Evolutionary conservation across 2,113 vertebrate genomes (phyloP), one percentile per base, ranked within the genome.

Genomic region (Hassar affinis): DNA sequence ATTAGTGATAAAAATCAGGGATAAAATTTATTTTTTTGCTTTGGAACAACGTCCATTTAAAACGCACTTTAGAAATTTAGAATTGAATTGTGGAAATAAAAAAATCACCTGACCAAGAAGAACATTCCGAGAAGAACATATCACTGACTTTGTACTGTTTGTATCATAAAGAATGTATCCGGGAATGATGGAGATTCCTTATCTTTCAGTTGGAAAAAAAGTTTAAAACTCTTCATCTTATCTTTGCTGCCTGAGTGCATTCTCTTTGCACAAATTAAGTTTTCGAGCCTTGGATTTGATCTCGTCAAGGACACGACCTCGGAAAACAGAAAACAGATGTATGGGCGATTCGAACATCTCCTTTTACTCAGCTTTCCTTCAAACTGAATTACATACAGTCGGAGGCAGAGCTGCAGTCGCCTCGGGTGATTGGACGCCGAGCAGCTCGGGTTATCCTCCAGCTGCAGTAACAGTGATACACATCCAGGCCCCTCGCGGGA

Each of bases 401-500:
- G 62, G 75, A 78, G 75, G n/a, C 56, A 38, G 75, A 76, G 45
- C 25, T 38, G 59, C 75, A 78, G 82, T 22, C n/a, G 81, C 52
- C 69, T 72, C 51, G 25, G 51, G 61, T n/a, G 22, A n/a, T 11
- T 18, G 38, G 49, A 38, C 78, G 62, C 38, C 59, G 69, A 2
- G 38, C 45, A 17, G 47, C 62, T 66, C 42, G 45, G 27, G 64
- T 85, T 69, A 57, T 78, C 38, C 84, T 69, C 27, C 79, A 57
- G 33, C 61, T 42, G 79, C 56, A 25, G 57, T 59, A 74, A 54
- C 49, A 30, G 54, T 61, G 85, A 82, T 78, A 61, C 62, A 81
- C 88, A 81, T 83, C 56, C 49, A 9, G 27, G 82, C 33, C n/a
- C 33, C 49, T 71, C 82, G 85, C 47, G 1, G 62, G 52, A 76